These are phyloP conservation scores for Drosophila bocqueti DNA, from an alignment of 1,140 invertebrate genomes.

Conservation along the genomic window DNA sequence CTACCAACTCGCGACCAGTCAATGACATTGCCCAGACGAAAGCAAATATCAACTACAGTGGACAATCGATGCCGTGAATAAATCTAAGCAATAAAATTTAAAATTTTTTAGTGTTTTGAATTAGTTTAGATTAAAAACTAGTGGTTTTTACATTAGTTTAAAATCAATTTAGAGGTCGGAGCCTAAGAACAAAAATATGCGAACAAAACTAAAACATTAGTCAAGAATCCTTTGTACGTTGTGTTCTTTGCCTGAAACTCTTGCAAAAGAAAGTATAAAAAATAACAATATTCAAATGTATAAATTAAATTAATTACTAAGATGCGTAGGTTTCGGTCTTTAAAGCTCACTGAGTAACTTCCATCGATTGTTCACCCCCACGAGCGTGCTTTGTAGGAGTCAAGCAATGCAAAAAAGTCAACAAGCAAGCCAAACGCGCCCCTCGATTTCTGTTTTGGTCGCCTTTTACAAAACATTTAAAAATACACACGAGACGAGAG, in stretches of 20 bases:
- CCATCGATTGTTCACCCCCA: neutral
- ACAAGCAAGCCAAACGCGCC: constrained; percentile 29
- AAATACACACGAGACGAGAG: constrained; percentile 24
- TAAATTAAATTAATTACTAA: too few relatives aligned
- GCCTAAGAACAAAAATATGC: too few relatives aligned
- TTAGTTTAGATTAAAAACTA: too few relatives aligned
- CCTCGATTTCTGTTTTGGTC: constrained; percentile 30
- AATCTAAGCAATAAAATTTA: neutral
- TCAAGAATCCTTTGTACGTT: too few relatives aligned
- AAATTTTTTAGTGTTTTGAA: too few relatives aligned
- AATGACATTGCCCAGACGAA: constrained; percentile 46
- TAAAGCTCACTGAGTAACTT: neutral
- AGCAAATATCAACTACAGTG: constrained; percentile 35
- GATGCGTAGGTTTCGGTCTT: neutral
- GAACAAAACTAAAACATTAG: too few relatives aligned
- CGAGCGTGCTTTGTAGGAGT: constrained; percentile 2
- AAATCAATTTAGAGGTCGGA: too few relatives aligned
- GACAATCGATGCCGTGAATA: neutral
- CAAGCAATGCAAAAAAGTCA: neutral
- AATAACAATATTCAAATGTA: neutral
- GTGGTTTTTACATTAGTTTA: too few relatives aligned
- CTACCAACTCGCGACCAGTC: constrained; percentile 28
- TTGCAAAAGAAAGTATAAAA: too few relatives aligned
- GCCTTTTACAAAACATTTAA: constrained; percentile 43
- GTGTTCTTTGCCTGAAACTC: too few relatives aligned